These are phyloP conservation scores for Lampropteryx suffumata DNA, from an alignment of 2,888 invertebrate genomes.

Conservation along the genomic window DNA sequence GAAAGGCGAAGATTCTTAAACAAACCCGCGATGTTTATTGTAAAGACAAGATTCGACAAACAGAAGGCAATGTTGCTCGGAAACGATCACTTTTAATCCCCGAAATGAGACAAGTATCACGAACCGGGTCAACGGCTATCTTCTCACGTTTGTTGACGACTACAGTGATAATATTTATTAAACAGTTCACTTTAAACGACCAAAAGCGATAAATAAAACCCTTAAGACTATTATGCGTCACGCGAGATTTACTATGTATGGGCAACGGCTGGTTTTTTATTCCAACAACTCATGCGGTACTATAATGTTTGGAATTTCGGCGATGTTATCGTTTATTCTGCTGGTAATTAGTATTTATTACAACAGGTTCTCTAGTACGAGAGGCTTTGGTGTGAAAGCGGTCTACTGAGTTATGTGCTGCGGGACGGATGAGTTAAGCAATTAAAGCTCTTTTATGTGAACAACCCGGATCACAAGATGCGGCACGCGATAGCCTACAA, in stretches of 20 bases:
- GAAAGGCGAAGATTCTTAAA: slow-evolving; percentile 53
- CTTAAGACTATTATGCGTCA: slow-evolving; percentile 75
- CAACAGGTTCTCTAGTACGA: slow-evolving; percentile 55
- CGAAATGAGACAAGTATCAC: slow-evolving; percentile 79
- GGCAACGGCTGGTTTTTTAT: slow-evolving; percentile 62
- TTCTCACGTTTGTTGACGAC: slow-evolving; percentile 82
- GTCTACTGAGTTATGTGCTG: slow-evolving; percentile 68
- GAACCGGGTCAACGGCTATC: slow-evolving; percentile 79
- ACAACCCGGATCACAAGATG: slow-evolving; percentile 63
- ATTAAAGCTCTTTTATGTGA: slow-evolving; percentile 72
- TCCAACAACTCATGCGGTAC: slow-evolving; percentile 49
- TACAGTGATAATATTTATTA: slow-evolving; percentile 82
- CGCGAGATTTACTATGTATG: slow-evolving; percentile 76
- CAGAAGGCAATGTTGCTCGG: slow-evolving; percentile 67
- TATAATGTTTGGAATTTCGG: slow-evolving; percentile 67
- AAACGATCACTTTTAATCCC: slow-evolving; percentile 76
- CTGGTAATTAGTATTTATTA: slow-evolving; percentile 82
- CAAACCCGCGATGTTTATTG: slow-evolving; percentile 68
- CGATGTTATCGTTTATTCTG: slow-evolving; percentile 78
- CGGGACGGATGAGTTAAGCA: slow-evolving; percentile 70
- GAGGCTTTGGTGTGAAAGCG: slow-evolving; percentile 68
- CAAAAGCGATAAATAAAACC: slow-evolving; percentile 73
- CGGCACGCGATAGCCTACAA: slow-evolving; percentile 63
- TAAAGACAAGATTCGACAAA: slow-evolving; percentile 70
- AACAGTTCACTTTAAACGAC: slow-evolving; percentile 75